These are phyloP conservation scores for Oceanodroma tethys DNA, from an alignment of 2,113 vertebrate genomes.

Conservation along the genomic window DNA sequence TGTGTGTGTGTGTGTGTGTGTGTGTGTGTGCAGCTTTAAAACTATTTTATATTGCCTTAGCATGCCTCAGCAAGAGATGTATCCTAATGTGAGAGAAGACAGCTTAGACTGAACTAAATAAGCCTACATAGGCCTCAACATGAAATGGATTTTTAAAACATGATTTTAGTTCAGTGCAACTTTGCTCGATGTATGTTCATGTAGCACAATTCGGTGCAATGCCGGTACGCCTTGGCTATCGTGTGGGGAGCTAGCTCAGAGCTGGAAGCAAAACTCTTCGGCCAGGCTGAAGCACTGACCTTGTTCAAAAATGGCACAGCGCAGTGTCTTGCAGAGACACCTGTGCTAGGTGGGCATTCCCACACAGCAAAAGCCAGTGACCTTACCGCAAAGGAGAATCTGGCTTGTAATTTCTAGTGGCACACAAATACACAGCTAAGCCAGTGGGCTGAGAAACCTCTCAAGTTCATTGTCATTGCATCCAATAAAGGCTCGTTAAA, in stretches of 20 bases:
- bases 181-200: not conserved
- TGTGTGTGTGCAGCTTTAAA: not conserved
- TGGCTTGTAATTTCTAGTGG: not conserved
- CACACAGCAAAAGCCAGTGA: not conserved
- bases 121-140: not conserved
- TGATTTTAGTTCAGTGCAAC: not conserved
- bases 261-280: not conserved
- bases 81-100: not conserved
- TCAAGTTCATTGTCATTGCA: not conserved
- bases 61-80: not conserved
- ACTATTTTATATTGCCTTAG: not conserved
- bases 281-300: not conserved
- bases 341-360: not conserved
- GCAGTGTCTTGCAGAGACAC: not conserved
- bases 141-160: not conserved
- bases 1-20: not conserved
- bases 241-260: not conserved
- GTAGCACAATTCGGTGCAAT: not conserved
- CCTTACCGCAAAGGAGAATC: not conserved
- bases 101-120: not conserved
- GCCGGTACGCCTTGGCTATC: not conserved
- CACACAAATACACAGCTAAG: not conserved
- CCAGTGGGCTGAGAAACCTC: not conserved
- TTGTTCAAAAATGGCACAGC: not conserved
- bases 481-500: not conserved